Evolutionary conservation across 92 coral and sea anemone species (phyloP), one percentile per base, ranked within the genome.

Genomic region (Palythoa grandiflora): DNA sequence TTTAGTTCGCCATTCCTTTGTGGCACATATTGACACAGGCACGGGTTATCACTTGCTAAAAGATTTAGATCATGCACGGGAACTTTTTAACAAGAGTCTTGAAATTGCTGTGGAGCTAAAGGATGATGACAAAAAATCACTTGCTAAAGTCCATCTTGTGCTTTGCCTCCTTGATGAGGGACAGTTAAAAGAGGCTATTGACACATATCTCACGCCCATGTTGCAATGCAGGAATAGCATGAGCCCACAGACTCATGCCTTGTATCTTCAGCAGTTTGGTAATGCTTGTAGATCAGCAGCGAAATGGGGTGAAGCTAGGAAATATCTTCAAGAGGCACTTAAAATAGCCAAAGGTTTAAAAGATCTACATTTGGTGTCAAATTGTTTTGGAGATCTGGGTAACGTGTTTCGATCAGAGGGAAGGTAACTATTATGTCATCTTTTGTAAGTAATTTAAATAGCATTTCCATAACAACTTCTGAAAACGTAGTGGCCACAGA

Each of bases 321-420:
- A 68, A 11, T 90, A 83, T 61, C 93, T 92, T 15, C 89, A 80
- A 3, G 89, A 92, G 83, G 94, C 94, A 50, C 86, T 92, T 74
- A 77, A 2, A 47, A 28, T 89, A 39, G 93, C 93, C 2, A 77
- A 63, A n/a, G 72, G 68, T 54, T 17, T 90, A 37, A 84, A 48
- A 55, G 93, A 92, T 28, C 77, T 55, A 3, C 89, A 85, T 39
- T 90, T 87, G 81, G 83, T 89, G 74, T 89, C 93, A 17, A 87
- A 88, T 87, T 92, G 94, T 87, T 92, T 72, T 71, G 94, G 94
- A 48, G 94, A 92, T 21, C 73, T 92, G 86, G 94, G 94, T 3
- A 92, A 92, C n/a, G 93, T 92, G 37, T 92, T 80, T 84, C 91
- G 94, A 38, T 92, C 94, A 5, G 94, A 92, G 68, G 94, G 94